Evolutionary conservation across 1,140 invertebrate species (phyloP).

Genomic region (Copidosoma floridanum): DNA sequence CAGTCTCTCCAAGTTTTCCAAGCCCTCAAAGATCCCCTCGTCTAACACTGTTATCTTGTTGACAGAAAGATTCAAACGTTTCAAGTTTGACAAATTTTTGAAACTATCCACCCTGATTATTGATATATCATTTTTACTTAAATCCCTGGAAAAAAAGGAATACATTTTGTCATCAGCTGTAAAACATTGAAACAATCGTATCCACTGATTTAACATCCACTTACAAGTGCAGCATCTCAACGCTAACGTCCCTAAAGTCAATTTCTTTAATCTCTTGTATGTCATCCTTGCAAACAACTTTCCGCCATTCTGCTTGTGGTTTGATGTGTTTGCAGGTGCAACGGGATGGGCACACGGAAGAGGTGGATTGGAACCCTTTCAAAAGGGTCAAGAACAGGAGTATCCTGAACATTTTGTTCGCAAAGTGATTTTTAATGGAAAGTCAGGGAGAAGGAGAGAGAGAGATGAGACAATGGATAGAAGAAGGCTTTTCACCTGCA

Average conservation of each 20-base stretch:
- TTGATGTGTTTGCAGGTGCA: conserved; percentile 49
- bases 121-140: conserved; percentile 76
- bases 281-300: conserved; percentile 46
- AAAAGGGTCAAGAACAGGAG: conserved; percentile 40
- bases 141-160: conserved; percentile 59
- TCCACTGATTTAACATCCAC: conserved; percentile 17
- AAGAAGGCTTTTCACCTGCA: conserved; percentile 28
- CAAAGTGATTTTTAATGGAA: background rate
- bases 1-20: conserved; percentile 65
- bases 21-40: conserved; percentile 63
- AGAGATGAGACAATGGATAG: no score
- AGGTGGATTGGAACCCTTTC: conserved; percentile 34
- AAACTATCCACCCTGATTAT: conserved; percentile 73
- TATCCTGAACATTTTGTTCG: conserved; percentile 20
- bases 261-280: conserved; percentile 47
- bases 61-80: conserved; percentile 66
- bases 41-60: conserved; percentile 66
- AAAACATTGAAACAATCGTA: conserved; percentile 1
- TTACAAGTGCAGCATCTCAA: conserved; percentile 51
- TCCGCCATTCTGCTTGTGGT: conserved; percentile 48
- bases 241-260: conserved; percentile 42
- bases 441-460: background rate
- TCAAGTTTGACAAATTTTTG: conserved; percentile 66
- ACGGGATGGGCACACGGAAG: conserved; percentile 40
- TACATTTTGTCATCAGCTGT: background rate